Evolutionary conservation across 2,888 invertebrate genomes (phyloP).

Genomic region (Tholera decimalis): DNA sequence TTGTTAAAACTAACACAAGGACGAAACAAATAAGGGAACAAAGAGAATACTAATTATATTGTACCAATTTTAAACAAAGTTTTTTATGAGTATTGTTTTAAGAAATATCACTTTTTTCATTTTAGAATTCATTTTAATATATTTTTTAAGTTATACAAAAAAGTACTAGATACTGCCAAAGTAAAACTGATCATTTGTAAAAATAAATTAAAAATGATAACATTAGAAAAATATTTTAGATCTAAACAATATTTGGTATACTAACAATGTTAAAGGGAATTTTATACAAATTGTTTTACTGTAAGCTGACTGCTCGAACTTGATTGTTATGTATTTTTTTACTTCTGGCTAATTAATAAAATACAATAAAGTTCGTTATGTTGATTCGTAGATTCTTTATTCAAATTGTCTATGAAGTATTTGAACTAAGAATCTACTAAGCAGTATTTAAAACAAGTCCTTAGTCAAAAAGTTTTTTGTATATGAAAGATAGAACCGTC

Average conservation of each 20-base stretch:
- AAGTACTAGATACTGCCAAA: slow-evolving; percentile 31
- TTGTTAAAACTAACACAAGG: background rate
- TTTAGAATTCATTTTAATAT: slow-evolving; percentile 22
- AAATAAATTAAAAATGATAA: slow-evolving; percentile 61
- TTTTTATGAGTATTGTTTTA: slow-evolving; percentile 30
- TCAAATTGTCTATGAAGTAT: too few species aligned
- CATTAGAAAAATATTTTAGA: slow-evolving; percentile 80
- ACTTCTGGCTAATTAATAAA: too few species aligned
- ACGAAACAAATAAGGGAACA: too few species aligned
- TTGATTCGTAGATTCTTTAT: too few species aligned
- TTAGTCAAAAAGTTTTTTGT: too few species aligned
- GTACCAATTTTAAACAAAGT: slow-evolving; percentile 12
- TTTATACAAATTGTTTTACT: slow-evolving; percentile 43
- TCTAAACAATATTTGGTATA: slow-evolving; percentile 67
- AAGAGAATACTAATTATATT: background rate
- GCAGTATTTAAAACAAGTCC: too few species aligned
- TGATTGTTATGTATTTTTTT: background rate
- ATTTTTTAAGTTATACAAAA: background rate
- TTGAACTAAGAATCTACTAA: too few species aligned
- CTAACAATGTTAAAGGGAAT: slow-evolving; percentile 59
- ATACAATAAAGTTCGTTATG: too few species aligned
- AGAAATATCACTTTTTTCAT: slow-evolving; percentile 54
- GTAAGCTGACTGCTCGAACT: slow-evolving; percentile 20
- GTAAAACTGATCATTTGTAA: slow-evolving; percentile 49
- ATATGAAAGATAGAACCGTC: too few species aligned